Evolutionary conservation across 2,888 invertebrate genomes (phyloP).

Genomic region (Platerodrilus igneus): DNA sequence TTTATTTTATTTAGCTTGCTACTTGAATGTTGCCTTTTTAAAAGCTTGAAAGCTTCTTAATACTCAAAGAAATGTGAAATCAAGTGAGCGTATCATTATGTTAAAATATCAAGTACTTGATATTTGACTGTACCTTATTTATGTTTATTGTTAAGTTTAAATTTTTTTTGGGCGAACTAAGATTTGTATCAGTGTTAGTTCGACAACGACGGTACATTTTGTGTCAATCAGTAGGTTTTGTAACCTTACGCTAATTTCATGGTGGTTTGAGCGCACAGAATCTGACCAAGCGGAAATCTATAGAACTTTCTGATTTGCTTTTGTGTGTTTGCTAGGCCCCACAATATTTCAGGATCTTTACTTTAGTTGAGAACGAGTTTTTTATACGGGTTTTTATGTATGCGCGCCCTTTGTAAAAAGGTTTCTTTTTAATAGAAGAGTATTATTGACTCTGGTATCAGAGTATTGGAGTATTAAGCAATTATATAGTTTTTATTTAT

Average conservation of each 20-base stretch:
- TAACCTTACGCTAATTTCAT: slow-evolving; percentile 21
- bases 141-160: neutral
- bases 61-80: slow-evolving; percentile 20
- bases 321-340: slow-evolving; percentile 3
- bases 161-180: neutral
- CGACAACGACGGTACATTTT: slow-evolving; percentile 14
- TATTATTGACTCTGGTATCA: too few relatives aligned
- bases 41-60: slow-evolving; percentile 15
- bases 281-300: slow-evolving; percentile 19
- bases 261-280: slow-evolving; percentile 19
- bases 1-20: slow-evolving; percentile 14
- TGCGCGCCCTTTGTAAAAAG: too few relatives aligned
- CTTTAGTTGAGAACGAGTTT: slow-evolving; percentile 2
- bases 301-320: slow-evolving; percentile 10
- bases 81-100: slow-evolving; percentile 27
- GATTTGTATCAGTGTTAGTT: slow-evolving; percentile 18
- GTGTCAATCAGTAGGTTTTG: slow-evolving; percentile 20
- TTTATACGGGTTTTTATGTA: too few relatives aligned
- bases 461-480: too few relatives aligned
- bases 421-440: too few relatives aligned
- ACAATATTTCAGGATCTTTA: neutral
- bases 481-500: too few relatives aligned
- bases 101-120: slow-evolving; percentile 38
- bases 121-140: slow-evolving; percentile 22
- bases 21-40: slow-evolving; percentile 11